These are phyloP conservation scores for Oryctolagus cuniculus DNA, from an alignment of 2,113 vertebrate genomes.

Conservation along the genomic window DNA sequence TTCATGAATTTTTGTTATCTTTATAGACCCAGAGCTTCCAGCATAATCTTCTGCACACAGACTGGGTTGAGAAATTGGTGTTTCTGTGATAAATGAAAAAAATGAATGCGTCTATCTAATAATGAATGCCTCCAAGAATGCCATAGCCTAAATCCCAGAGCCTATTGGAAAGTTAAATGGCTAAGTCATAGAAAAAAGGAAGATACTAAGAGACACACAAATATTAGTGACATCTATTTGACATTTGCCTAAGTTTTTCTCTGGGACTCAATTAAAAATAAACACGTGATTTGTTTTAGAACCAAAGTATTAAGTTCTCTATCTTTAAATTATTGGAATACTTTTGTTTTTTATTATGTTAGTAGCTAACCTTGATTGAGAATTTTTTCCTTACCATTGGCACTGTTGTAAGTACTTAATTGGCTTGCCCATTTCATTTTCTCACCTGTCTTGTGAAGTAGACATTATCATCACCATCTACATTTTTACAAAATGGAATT, in stretches of 20 bases:
- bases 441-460: no score
- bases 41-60: neutral
- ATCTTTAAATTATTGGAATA: neutral
- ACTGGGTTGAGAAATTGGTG: neutral
- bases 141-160: neutral
- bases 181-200: constrained; percentile 14
- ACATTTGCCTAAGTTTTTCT: neutral
- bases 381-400: no score
- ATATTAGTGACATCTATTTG: neutral
- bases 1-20: neutral
- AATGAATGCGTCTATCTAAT: neutral
- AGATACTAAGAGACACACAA: neutral
- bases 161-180: neutral
- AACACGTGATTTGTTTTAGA: neutral
- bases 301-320: neutral
- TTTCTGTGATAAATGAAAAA: neutral
- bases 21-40: neutral
- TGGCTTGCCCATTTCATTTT: no score
- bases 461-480: no score
- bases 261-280: neutral
- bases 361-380: no score
- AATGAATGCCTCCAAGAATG: neutral
- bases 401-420: no score
- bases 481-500: no score
- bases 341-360: neutral